Conservation (phyloP, 2,113 vertebrate genomes). For the Podiceps cristatus region DNA sequence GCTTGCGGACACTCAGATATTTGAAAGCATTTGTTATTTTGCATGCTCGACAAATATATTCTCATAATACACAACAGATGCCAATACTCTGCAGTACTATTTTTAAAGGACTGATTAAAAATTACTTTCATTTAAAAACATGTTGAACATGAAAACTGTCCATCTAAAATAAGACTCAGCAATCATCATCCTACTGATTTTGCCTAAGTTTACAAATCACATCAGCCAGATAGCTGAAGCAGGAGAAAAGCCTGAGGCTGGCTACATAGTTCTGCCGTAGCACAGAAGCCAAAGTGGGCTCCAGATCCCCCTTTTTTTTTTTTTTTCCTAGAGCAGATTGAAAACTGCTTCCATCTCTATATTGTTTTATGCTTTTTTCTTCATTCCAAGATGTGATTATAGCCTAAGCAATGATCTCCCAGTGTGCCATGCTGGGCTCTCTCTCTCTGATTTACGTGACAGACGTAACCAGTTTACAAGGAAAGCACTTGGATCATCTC, state of each 20-base stretch:
- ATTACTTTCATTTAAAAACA: constrained; percentile 59
- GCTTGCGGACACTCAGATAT: not conserved
- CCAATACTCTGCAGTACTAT: constrained; percentile 51
- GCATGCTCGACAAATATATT: constrained; percentile 31
- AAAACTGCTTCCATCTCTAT: not conserved
- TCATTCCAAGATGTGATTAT: not conserved
- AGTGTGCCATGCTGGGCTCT: not conserved
- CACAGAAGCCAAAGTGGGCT: not conserved
- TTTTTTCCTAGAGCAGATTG: not conserved
- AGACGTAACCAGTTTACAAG: not conserved
- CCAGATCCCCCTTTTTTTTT: not conserved
- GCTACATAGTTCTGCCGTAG: not conserved
- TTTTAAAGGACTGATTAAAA: constrained; percentile 64
- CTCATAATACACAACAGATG: constrained; percentile 47
- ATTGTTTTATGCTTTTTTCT: not conserved
- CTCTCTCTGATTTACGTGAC: not conserved
- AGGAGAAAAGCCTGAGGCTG: not conserved
- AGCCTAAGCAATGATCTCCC: not conserved
- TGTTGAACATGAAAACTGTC: constrained; percentile 59
- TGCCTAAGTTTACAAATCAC: constrained; percentile 49
- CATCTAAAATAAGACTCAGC: constrained; percentile 61
- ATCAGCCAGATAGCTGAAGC: constrained; percentile 17
- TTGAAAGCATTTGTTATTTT: constrained; percentile 48
- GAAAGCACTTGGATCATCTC: not conserved
- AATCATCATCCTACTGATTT: constrained; percentile 27